These are phyloP conservation scores for Eupeodes luniger DNA, from an alignment of 2,888 invertebrate species.

Conservation along the genomic window DNA sequence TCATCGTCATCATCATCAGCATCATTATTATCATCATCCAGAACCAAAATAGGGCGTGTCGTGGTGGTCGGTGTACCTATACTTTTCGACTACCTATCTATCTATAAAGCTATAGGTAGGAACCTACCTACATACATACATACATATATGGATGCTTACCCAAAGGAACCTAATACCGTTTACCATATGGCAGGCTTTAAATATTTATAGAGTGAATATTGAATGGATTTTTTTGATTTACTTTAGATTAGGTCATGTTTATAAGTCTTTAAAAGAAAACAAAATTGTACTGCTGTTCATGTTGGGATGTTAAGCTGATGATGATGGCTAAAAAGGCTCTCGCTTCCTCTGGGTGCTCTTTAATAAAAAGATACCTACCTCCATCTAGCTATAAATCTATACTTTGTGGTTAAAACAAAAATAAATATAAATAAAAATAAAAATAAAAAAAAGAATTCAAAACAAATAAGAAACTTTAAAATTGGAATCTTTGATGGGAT, in stretches of 20 bases:
- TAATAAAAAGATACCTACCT: conserved; percentile 12
- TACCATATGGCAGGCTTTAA: conserved; percentile 73
- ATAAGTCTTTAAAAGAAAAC: conserved; percentile 45
- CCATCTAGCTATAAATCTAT: background rate
- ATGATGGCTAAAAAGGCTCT: background rate
- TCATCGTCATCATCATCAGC: background rate
- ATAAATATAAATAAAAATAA: conserved; percentile 23
- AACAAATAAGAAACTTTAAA: conserved; percentile 62
- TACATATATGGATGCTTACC: background rate
- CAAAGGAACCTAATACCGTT: conserved; percentile 29
- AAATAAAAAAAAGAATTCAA: conserved; percentile 33
- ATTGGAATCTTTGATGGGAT: conserved; percentile 45
- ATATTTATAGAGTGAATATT: conserved; percentile 72
- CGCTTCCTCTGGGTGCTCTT: background rate
- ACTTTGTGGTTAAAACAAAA: conserved; percentile 11
- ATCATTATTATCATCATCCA: conserved; percentile 2
- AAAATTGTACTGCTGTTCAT: conserved; percentile 23
- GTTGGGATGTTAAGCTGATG: background rate
- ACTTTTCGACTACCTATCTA: background rate
- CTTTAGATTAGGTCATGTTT: conserved; percentile 76
- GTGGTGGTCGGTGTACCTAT: conserved; percentile 22
- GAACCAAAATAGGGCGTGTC: conserved; percentile 74
- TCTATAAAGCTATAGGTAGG: background rate
- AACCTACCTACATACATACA: too few species aligned
- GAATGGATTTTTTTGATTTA: conserved; percentile 72